A percentile compares a stretch with the other conserved stretches of the same genome.
Conservation (phyloP, 2,113 vertebrate species). For the Prunella himalayana region DNA sequence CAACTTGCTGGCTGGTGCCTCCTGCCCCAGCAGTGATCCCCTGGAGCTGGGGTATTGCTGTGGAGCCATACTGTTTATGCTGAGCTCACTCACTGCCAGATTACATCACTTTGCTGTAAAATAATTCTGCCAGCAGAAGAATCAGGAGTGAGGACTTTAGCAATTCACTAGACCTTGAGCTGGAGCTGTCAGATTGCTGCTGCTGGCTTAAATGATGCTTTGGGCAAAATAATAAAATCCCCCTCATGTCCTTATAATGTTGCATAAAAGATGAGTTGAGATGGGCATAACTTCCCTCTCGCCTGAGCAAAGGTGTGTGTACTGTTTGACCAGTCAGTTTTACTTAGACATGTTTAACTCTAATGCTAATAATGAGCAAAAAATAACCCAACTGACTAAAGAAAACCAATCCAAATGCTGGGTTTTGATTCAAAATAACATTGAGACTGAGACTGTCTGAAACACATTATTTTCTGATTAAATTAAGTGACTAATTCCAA, state of each 20-base stretch:
- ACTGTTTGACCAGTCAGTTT: not conserved
- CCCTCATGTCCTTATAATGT: not conserved
- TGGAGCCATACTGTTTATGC: not conserved
- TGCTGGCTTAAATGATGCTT: not conserved
- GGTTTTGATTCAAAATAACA: not conserved
- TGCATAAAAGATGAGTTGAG: not conserved
- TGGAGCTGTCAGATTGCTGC: not conserved
- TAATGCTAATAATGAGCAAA: not conserved
- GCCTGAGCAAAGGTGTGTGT: not conserved
- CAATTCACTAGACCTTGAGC: not conserved
- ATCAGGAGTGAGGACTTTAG: not conserved
- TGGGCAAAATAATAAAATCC: not conserved
- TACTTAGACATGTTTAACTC: not conserved
- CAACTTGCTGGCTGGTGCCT: fast-evolving
- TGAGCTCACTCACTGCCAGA: not conserved
- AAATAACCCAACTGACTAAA: not conserved
- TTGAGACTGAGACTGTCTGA: not conserved
- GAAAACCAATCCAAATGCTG: not conserved
- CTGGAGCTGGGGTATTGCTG: not conserved
- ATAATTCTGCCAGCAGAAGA: not conserved
- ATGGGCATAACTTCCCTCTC: not conserved
- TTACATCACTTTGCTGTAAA: not conserved
- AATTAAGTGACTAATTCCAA: not conserved
- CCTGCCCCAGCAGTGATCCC: not conserved
- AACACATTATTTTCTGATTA: not conserved